Base-by-base conservation (phyloP, 2,113 vertebrate species). In the Trochalopteron elliotii region DNA sequence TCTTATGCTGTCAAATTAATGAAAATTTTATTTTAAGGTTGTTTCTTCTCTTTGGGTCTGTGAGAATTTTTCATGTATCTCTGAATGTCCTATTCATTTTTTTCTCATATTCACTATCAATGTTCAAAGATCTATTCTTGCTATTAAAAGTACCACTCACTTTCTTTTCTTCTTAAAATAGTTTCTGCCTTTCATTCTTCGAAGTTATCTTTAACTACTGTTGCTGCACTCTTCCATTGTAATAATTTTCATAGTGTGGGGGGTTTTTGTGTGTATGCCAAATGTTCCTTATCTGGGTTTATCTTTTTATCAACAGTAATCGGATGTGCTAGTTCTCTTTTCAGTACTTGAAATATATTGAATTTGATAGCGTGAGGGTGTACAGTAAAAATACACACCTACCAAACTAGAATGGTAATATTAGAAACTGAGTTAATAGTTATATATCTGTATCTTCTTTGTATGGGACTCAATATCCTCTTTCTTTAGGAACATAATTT, bases 211-310 rank as follows among this genome's bases (percentile, higher is more conserved):
- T 50, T 72, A 74, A 65, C 30, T 40, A 44, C n/a, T 68, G 5
- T n/a, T 79, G 6, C 10, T 45, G 7, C 28, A 71, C 30, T 13
- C 7, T 63, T 12, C 27, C 8, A 56, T 31, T 87, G 28, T 57
- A 56, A 65, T 9, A 8, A 47, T 74, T 89, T 81, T 71, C 22
- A 53, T 7, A 12, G 4, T 70, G 5, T 20, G 7, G 3, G 3
- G 0, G 0, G 1, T 11, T 15, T 33, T 8, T 23, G 1, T 37
- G 11, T 37, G 2, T 64, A 17, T 15, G 6, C 4, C 24, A 45
- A 17, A 60, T 55, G 23, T 64, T 53, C 8, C 11, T 56, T 57
- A 18, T 53, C 5, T 12, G 8, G 30, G 2, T 92, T 93, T 67
- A 57, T 39, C n/a, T 57, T 64, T 87, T 83, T 27, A 55, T 42